phyloP scores from a whole-genome alignment of 2,888 invertebrate species.

The Tenthredo mesomela region DNA sequence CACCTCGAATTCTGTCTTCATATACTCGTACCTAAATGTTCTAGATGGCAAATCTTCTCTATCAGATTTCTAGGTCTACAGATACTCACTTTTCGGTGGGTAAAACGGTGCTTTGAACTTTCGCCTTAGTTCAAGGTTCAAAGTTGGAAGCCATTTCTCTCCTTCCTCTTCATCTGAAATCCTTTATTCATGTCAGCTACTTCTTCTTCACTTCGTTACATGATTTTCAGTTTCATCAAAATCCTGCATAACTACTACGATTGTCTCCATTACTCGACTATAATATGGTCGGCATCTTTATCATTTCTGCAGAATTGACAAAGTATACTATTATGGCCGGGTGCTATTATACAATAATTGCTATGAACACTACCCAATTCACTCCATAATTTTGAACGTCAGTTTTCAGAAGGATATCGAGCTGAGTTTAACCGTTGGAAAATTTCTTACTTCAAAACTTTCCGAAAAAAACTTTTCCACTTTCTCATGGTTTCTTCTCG shows the following conservation, averaged over 20 bases:
- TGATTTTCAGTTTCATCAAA: background rate
- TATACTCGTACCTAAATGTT: background rate
- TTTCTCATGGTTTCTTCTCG: background rate
- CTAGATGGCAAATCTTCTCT: background rate
- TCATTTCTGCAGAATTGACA: background rate
- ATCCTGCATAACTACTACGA: background rate
- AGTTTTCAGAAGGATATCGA: background rate
- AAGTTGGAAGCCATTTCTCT: background rate
- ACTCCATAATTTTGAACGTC: background rate
- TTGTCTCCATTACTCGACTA: background rate
- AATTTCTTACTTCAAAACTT: constrained; percentile 13
- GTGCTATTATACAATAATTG: too few species aligned
- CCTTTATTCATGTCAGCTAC: background rate
- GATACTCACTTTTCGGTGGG: background rate
- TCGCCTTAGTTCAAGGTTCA: background rate
- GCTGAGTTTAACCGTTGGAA: background rate
- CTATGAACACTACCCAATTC: background rate
- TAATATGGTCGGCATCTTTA: background rate
- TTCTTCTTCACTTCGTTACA: background rate
- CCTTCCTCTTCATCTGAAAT: background rate
- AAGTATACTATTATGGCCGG: constrained; percentile 13
- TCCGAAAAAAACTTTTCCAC: background rate
- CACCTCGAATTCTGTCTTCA: constrained; percentile 11
- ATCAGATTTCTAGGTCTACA: background rate
- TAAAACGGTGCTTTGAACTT: constrained; percentile 39